A percentile compares a stretch with the other conserved stretches of the same genome.
These are phyloP conservation scores for Smittia aterrima DNA, from an alignment of 2,888 invertebrate species.

Conservation along the genomic window DNA sequence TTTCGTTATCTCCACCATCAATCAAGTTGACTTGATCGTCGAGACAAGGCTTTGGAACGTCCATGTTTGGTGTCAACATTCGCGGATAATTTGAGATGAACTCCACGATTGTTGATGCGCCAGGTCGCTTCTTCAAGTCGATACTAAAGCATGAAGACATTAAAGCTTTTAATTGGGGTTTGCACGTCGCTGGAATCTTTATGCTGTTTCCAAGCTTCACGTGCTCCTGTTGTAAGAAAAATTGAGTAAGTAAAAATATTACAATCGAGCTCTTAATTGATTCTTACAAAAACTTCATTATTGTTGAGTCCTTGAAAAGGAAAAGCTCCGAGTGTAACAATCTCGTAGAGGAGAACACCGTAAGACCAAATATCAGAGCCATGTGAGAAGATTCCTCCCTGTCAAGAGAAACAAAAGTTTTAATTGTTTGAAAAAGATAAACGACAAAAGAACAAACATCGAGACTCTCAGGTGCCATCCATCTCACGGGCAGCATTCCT, in stretches of 20 bases:
- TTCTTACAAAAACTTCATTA: slow-evolving; percentile 76
- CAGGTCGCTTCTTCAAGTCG: slow-evolving; percentile 68
- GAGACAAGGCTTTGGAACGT: slow-evolving; percentile 71
- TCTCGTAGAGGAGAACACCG: slow-evolving; percentile 82
- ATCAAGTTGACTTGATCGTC: slow-evolving; percentile 63
- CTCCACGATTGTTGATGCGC: slow-evolving; percentile 76
- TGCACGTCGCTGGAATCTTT: not conserved
- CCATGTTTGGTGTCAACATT: slow-evolving; percentile 69
- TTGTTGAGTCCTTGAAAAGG: slow-evolving; percentile 87
- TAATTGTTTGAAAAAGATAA: not conserved
- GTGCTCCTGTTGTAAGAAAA: slow-evolving; percentile 7
- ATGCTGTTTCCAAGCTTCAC: not conserved
- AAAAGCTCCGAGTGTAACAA: slow-evolving; percentile 86
- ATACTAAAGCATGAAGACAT: slow-evolving; percentile 78
- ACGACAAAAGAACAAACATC: not conserved
- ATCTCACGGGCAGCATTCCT: slow-evolving; percentile 83
- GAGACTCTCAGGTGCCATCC: slow-evolving; percentile 65
- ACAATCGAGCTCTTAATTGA: slow-evolving; percentile 61
- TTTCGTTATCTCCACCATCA: slow-evolving; percentile 46
- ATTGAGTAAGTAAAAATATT: not conserved
- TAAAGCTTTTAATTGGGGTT: slow-evolving; percentile 61
- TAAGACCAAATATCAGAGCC: slow-evolving; percentile 90
- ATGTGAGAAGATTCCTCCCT: slow-evolving; percentile 73
- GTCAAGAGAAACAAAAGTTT: not conserved
- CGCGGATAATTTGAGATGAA: slow-evolving; percentile 74